These are phyloP conservation scores for Plebejus argus DNA, from an alignment of 2,888 invertebrate species.

Conservation along the genomic window DNA sequence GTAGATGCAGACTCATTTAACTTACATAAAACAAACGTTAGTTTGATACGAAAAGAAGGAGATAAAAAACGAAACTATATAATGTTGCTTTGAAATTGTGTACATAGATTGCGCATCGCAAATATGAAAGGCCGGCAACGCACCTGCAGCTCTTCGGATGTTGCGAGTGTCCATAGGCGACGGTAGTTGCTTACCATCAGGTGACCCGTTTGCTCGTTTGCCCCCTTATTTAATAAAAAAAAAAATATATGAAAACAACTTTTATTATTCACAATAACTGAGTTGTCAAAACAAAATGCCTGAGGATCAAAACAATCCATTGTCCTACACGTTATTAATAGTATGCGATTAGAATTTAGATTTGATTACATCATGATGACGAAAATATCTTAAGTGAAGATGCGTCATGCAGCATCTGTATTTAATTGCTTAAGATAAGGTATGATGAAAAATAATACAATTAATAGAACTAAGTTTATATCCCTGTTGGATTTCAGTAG, in stretches of 20 bases:
- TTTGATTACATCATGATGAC: neutral
- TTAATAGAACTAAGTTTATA: neutral
- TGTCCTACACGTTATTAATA: neutral
- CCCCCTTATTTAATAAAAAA: too few species aligned
- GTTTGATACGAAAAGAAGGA: too few species aligned
- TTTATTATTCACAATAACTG: neutral
- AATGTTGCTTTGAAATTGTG: neutral
- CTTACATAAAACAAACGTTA: too few species aligned
- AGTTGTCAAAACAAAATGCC: neutral
- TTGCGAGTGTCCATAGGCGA: too few species aligned
- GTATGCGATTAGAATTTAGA: conserved; percentile 8
- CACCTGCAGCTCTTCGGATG: too few species aligned
- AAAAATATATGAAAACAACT: neutral
- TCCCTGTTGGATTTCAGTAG: too few species aligned
- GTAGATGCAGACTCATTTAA: too few species aligned
- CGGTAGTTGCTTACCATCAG: too few species aligned
- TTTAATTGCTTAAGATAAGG: conserved; percentile 17
- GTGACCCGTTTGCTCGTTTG: too few species aligned
- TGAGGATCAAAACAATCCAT: neutral
- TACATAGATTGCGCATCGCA: neutral
- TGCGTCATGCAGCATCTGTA: conserved; percentile 23
- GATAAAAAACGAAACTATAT: too few species aligned
- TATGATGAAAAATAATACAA: neutral
- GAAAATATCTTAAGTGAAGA: neutral
- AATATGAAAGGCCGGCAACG: too few species aligned